Evolutionary conservation across 1,140 invertebrate species (phyloP).

Genomic region (Chymomyza costata): DNA sequence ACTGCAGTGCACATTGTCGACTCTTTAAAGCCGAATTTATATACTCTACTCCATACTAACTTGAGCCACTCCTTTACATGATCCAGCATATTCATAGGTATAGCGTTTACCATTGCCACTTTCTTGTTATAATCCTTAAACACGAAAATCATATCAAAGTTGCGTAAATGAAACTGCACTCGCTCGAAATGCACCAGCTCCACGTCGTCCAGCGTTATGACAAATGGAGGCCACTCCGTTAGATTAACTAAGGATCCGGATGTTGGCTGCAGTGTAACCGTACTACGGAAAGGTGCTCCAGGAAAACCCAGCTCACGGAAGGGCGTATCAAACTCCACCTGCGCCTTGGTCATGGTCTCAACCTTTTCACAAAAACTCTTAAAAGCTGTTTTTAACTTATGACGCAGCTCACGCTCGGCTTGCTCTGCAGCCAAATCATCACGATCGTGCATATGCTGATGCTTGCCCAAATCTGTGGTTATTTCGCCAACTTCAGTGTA

Average conservation of each 20-base stretch:
- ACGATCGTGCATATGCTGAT: slow-evolving; percentile 99
- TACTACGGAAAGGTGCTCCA: slow-evolving; percentile 97
- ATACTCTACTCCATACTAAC: slow-evolving; percentile 78
- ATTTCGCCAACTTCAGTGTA: slow-evolving; percentile 99
- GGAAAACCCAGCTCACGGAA: slow-evolving; percentile 98
- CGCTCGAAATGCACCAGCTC: slow-evolving; percentile 99
- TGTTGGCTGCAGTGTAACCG: slow-evolving; percentile 97
- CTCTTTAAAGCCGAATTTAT: too few species aligned
- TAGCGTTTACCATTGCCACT: slow-evolving; percentile 96
- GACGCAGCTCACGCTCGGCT: slow-evolving; percentile 95
- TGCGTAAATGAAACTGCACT: slow-evolving; percentile 98
- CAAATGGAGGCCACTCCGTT: slow-evolving; percentile 99
- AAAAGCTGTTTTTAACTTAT: slow-evolving; percentile 98
- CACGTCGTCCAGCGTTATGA: slow-evolving; percentile 97
- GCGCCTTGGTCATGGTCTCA: slow-evolving; percentile 95
- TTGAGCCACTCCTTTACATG: slow-evolving; percentile 99
- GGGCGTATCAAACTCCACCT: slow-evolving; percentile 99
- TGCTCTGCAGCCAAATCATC: slow-evolving; percentile 99
- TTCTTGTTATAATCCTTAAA: slow-evolving; percentile 98
- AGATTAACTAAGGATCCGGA: slow-evolving; percentile 97
- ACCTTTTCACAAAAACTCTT: slow-evolving; percentile 99
- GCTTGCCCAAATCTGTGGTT: slow-evolving; percentile 98
- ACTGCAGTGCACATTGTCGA: too few species aligned
- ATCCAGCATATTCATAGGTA: slow-evolving; percentile 99
- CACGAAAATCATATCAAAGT: slow-evolving; percentile 99